phyloP scores from a whole-genome alignment of 2,888 invertebrate genomes.

The Phasia obesa region DNA sequence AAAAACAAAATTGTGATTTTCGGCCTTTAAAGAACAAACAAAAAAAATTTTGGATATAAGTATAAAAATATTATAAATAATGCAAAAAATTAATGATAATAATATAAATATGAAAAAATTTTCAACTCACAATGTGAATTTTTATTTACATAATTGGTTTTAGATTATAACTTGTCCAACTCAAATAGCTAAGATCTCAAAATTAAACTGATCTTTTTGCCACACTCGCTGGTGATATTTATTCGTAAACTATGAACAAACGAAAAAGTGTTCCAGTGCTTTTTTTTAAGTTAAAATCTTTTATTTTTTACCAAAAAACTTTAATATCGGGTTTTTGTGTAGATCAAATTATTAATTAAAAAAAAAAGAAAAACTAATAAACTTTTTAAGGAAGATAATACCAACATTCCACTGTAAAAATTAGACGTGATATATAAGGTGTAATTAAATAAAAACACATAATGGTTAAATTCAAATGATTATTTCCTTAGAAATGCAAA shows the following conservation, averaged over 20 bases:
- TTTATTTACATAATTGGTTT: slow-evolving; percentile 40
- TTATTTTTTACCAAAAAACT: slow-evolving; percentile 27
- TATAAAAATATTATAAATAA: slow-evolving; percentile 70
- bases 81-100: slow-evolving; percentile 54
- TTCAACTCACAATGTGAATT: slow-evolving; percentile 70
- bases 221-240: not conserved
- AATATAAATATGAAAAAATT: slow-evolving; percentile 66
- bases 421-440: slow-evolving; percentile 64
- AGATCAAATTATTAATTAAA: not conserved
- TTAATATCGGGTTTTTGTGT: slow-evolving; percentile 44
- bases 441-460: slow-evolving; percentile 37
- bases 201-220: slow-evolving; percentile 40
- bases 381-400: slow-evolving; percentile 35
- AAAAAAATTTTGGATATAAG: slow-evolving; percentile 72
- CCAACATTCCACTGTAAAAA: slow-evolving; percentile 66
- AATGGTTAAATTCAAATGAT: slow-evolving; percentile 46
- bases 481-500: slow-evolving; percentile 29
- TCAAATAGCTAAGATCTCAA: slow-evolving; percentile 60
- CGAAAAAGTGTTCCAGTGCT: not conserved
- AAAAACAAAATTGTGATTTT: slow-evolving; percentile 75
- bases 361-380: slow-evolving; percentile 16
- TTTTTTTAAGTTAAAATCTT: slow-evolving; percentile 26
- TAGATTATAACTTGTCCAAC: slow-evolving; percentile 26
- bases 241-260: not conserved
- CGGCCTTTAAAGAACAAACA: slow-evolving; percentile 75